Evolutionary conservation across 2,797 vertebrate species (phyloP).

Genomic region (Bovichtus diacanthus): DNA sequence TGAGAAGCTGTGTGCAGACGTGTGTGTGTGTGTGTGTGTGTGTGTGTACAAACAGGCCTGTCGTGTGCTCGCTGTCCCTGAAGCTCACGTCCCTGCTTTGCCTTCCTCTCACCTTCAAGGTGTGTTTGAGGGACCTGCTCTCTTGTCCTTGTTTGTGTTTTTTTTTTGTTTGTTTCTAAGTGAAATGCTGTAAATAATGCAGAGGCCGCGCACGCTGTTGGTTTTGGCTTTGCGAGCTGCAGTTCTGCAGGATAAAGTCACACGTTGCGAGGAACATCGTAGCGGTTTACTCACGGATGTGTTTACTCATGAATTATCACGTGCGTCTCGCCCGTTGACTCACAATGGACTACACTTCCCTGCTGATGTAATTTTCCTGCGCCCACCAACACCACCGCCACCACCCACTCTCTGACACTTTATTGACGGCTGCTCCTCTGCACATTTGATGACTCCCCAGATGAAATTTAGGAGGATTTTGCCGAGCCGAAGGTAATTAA

Average conservation of each 20-base stretch:
- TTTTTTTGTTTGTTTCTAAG: slow-evolving; percentile 36
- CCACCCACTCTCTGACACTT: slow-evolving; percentile 66
- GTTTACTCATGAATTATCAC: slow-evolving; percentile 70
- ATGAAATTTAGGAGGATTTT: slow-evolving; percentile 88
- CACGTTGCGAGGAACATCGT: slow-evolving; percentile 63
- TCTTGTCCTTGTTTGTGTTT: not conserved
- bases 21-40: too few relatives aligned
- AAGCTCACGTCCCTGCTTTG: too few relatives aligned
- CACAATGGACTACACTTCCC: slow-evolving; percentile 55
- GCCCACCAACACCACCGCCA: slow-evolving; percentile 43
- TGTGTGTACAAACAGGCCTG: too few relatives aligned
- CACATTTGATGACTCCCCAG: slow-evolving; percentile 85
- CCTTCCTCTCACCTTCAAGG: too few relatives aligned
- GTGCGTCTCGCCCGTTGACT: slow-evolving; percentile 61
- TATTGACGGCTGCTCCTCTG: slow-evolving; percentile 70
- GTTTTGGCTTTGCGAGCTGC: slow-evolving; percentile 56
- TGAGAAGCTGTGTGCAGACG: too few relatives aligned
- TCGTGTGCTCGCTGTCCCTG: too few relatives aligned
- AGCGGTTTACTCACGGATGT: slow-evolving; percentile 57
- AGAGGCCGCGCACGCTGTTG: slow-evolving; percentile 52
- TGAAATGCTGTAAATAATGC: slow-evolving; percentile 63
- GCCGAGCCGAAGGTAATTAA: slow-evolving; percentile 90
- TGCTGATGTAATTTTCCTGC: slow-evolving; percentile 79
- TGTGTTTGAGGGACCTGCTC: not conserved
- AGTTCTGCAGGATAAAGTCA: slow-evolving; percentile 53